These are phyloP conservation scores for Patella ulyssiponensis DNA, from an alignment of 2,888 invertebrate species.

Conservation along the genomic window DNA sequence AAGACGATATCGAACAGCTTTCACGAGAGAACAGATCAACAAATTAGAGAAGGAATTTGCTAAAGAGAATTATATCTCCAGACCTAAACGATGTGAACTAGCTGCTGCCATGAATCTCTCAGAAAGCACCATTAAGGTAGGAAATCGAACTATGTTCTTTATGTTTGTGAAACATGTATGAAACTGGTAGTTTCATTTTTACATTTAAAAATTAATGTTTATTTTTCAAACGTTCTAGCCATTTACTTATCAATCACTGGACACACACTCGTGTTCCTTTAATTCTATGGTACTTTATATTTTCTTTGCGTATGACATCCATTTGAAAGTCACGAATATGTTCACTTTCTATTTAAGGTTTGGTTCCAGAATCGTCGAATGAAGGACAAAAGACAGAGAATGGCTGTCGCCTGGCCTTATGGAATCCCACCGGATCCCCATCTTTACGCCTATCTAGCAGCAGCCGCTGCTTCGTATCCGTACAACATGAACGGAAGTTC, in stretches of 20 bases:
- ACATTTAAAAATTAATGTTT: too few relatives aligned
- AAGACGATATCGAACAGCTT: constrained; percentile 91
- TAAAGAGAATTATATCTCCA: constrained; percentile 96
- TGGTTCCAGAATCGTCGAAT: constrained; percentile 98
- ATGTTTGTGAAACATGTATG: too few relatives aligned
- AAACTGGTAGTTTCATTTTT: too few relatives aligned
- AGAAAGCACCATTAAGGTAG: constrained; percentile 97
- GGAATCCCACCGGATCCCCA: constrained; percentile 84
- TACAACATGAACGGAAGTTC: constrained; percentile 38
- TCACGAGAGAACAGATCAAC: constrained; percentile 92
- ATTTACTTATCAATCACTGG: too few relatives aligned
- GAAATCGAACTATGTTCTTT: background rate
- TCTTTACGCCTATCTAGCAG: constrained; percentile 87
- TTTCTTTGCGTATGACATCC: background rate
- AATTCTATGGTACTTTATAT: background rate
- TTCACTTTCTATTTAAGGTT: constrained; percentile 52
- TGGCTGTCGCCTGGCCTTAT: constrained; percentile 96
- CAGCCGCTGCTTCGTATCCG: constrained; percentile 78
- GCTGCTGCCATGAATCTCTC: constrained; percentile 93
- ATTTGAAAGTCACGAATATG: background rate
- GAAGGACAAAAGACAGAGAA: constrained; percentile 97
- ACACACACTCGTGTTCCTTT: background rate
- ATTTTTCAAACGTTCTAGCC: too few relatives aligned
- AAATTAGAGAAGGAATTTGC: constrained; percentile 95
- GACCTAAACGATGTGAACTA: constrained; percentile 94